Conservation (phyloP, 2,113 vertebrate genomes). For the Dipodomys merriami region DNA sequence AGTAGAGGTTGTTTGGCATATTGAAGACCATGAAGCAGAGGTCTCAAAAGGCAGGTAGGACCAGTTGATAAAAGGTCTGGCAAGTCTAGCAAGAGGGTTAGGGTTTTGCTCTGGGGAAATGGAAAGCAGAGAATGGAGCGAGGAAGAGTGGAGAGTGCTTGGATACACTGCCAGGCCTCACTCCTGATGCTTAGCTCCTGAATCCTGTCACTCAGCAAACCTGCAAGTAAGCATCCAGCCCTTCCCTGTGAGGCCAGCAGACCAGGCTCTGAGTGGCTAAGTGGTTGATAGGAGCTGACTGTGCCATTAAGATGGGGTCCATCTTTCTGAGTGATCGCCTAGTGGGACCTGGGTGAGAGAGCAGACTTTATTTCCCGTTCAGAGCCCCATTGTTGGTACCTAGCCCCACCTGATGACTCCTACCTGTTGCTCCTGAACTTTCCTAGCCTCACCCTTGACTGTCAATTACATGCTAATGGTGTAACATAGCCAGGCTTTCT, state of each 20-base stretch:
- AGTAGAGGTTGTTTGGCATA: neutral
- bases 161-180: neutral
- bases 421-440: too few species aligned
- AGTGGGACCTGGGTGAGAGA: neutral
- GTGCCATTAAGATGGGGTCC: neutral
- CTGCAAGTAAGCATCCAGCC: neutral
- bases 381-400: neutral
- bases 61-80: neutral
- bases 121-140: neutral
- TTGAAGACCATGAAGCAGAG: neutral
- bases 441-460: too few species aligned
- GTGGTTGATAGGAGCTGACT: neutral
- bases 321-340: constrained; percentile 27
- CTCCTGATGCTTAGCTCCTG: neutral
- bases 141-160: neutral
- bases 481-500: neutral
- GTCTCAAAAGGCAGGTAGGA: neutral
- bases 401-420: neutral
- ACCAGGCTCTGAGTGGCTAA: neutral
- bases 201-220: constrained; percentile 18
- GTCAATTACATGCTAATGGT: too few species aligned
- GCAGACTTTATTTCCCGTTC: neutral
- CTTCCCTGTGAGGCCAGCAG: neutral
- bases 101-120: neutral
- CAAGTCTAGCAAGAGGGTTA: neutral